Base-by-base conservation (phyloP, 2,113 vertebrate species). In the Tychaedon coryphoeus region DNA sequence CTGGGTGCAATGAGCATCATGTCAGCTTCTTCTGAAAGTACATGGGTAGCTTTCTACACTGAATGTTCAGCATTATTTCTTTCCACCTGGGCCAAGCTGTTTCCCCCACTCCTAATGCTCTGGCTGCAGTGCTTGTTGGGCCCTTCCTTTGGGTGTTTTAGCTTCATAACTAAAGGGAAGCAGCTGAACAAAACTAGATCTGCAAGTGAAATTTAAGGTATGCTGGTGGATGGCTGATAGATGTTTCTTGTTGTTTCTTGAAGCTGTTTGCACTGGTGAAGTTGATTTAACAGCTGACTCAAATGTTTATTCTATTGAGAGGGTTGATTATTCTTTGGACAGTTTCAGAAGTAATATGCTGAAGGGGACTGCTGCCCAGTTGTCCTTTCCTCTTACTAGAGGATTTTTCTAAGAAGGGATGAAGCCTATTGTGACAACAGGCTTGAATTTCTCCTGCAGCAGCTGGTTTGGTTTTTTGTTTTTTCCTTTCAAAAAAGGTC, bases 31-130 rank as follows among this genome's bases (percentile, higher is more conserved):
- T 78, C 67, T 93, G 57, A 51, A 69, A 50, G n/a, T 31, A 4
- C 1, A 8, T 38, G 10, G 7, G 9, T 78, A 45, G 12, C 6
- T 57, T 74, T 6, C 8, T 54, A 8, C n/a, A 57, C 31, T 23
- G 19, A 36, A 45, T 2, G 2, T 42, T 78, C 40, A 56, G 15
- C 34, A 22, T 29, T 14, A 5, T 53, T 84, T 83, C n/a, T 61
- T 71, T 85, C 31, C 22, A 51, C 7, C 5, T 16, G 20, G 9
- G 12, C 33, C 29, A 20, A 47, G 33, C 19, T 23, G 1, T 66
- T 34, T 61, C 5, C 6, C 7, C 14, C 5, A 2, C 5, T 3
- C 5, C 19, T 33, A 42, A 11, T 7, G 6, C 61, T 34, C 6
- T 85, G n/a, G 12, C 29, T 74, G 29, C 34, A 77, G 20, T 74